These are phyloP conservation scores for Phasia obesa DNA, from an alignment of 2,888 invertebrate genomes.

Conservation along the genomic window DNA sequence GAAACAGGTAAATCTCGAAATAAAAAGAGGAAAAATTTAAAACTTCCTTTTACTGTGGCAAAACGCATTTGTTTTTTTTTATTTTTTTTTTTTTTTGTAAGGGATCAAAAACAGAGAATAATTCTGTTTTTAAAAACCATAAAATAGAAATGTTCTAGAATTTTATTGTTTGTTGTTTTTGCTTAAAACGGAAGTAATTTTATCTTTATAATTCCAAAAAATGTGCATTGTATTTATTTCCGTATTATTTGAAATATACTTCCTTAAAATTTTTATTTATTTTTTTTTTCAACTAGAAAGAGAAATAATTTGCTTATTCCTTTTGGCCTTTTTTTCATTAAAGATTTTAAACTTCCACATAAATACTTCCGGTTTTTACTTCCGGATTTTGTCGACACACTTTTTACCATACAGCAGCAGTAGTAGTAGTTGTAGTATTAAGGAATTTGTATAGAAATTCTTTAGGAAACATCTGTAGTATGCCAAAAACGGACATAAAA, in stretches of 20 bases:
- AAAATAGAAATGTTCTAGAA: conserved; percentile 20
- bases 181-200: conserved; percentile 64
- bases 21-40: conserved; percentile 22
- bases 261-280: conserved; percentile 13
- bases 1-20: conserved; percentile 46
- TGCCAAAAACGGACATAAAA: conserved; percentile 4
- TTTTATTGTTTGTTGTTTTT: conserved; percentile 6
- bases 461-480: conserved; percentile 48
- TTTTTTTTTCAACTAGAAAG: neutral
- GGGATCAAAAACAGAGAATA: conserved; percentile 3
- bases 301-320: conserved; percentile 43
- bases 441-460: conserved; percentile 39
- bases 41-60: conserved; percentile 42
- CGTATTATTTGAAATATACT: conserved; percentile 50
- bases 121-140: neutral
- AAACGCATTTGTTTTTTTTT: conserved; percentile 20
- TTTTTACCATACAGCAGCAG: neutral
- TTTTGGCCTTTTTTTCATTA: conserved; percentile 43
- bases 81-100: neutral
- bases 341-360: conserved; percentile 25
- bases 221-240: conserved; percentile 60
- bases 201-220: conserved; percentile 46
- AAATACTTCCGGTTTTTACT: conserved; percentile 68
- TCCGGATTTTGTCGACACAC: conserved; percentile 61
- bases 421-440: conserved; percentile 19